Conservation (phyloP, 2,888 invertebrate species). For the Imbricaverruca yamaguchii region DNA sequence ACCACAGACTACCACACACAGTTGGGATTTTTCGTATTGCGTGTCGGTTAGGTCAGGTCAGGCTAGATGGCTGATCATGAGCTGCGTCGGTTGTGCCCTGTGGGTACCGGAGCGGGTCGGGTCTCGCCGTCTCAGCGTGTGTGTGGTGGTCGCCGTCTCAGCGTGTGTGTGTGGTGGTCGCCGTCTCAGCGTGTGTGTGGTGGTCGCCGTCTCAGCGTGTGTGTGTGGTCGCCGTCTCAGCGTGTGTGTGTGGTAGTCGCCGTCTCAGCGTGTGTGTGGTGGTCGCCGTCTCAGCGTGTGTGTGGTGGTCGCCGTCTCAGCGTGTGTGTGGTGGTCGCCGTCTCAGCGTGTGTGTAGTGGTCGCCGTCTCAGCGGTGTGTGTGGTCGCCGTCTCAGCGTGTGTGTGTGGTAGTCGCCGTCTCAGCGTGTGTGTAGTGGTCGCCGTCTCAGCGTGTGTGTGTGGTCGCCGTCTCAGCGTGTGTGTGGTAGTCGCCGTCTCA, state of each 20-base stretch:
- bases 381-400: slow-evolving; percentile 72
- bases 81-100: too few species aligned
- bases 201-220: slow-evolving; percentile 83
- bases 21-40: too few species aligned
- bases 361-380: slow-evolving; percentile 75
- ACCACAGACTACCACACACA: too few species aligned
- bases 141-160: slow-evolving; percentile 76
- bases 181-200: slow-evolving; percentile 68
- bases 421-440: slow-evolving; percentile 58
- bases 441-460: slow-evolving; percentile 66
- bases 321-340: slow-evolving; percentile 66
- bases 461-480: slow-evolving; percentile 81
- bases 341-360: slow-evolving; percentile 63
- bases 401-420: slow-evolving; percentile 92
- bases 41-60: too few species aligned
- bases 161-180: slow-evolving; percentile 57
- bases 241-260: slow-evolving; percentile 88
- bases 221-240: slow-evolving; percentile 66
- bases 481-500: slow-evolving; percentile 83
- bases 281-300: slow-evolving; percentile 73
- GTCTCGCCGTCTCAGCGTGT: slow-evolving; percentile 72
- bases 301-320: slow-evolving; percentile 80
- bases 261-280: slow-evolving; percentile 67
- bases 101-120: too few species aligned
- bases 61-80: too few species aligned